Evolutionary conservation across 2,113 vertebrate genomes (phyloP), one percentile per base, ranked within the genome.

Genomic region (Pelmatolapia mariae): DNA sequence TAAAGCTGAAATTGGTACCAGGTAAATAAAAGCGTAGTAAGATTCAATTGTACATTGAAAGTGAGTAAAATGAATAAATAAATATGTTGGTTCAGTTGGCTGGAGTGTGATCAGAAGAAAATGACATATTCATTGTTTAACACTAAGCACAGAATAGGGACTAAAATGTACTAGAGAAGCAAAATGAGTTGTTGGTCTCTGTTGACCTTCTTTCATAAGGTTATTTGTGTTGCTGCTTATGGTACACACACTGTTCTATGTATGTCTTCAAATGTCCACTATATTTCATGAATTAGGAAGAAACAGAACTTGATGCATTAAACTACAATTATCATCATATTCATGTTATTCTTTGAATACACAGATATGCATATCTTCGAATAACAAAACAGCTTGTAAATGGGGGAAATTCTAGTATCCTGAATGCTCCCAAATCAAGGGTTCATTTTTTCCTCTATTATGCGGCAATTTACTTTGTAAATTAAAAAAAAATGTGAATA

Each of bases 391-490:
- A 33, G 57, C 5, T 33, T 19, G 0, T 19, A 61, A 61, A 61
- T 61, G 5, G 57, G 16, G 16, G 57, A 19, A 61, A 61, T 61
- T 61, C 26, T 26, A 57, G 24, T 26, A 57, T 57, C 12, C 54
- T 26, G 7, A 57, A 57, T 15, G 24, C 54, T 56, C 53, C 22
- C 53, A 13, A 56, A 56, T 56, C 22, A 56, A 56, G 53, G 53
- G 53, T 56, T 24, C 0, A 56, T 56, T 24, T 24, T 56, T 24
- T 56, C 11, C 0, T 56, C 22, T 56, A 24, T 24, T 56, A 2
- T 56, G 22, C 11, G 22, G 22, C 53, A 56, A 56, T 56, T 56
- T 56, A 24, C 11, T 56, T 56, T 1, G 53, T 56, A 13, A 56
- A 56, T 56, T 10, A 13, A 24, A 56, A 4, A 45, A 13, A 24